These are phyloP conservation scores for Acanthococcus lagerstroemiae DNA, from an alignment of 2,888 invertebrate genomes.

Conservation along the genomic window DNA sequence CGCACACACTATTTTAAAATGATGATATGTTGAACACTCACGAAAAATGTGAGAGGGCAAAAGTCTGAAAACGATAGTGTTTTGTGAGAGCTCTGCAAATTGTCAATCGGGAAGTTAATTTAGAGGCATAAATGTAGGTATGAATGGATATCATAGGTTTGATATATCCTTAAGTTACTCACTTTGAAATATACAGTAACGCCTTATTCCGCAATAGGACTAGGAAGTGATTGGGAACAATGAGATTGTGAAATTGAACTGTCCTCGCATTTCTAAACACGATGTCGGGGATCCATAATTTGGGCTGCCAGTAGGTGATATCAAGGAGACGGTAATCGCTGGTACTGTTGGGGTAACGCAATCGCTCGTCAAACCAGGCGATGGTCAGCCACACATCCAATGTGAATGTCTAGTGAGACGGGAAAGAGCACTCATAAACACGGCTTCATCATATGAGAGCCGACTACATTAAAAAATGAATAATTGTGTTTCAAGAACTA, in stretches of 20 bases:
- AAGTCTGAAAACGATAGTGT: too few species aligned
- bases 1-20: too few species aligned
- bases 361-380: slow-evolving; percentile 11
- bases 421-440: too few species aligned
- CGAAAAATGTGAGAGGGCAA: too few species aligned
- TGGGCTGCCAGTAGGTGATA: neutral
- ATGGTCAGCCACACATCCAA: slow-evolving; percentile 12
- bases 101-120: too few species aligned
- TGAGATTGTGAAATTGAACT: slow-evolving; percentile 4
- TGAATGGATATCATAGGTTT: neutral
- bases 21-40: too few species aligned
- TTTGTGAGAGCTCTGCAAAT: too few species aligned
- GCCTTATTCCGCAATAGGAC: slow-evolving; percentile 2
- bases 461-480: too few species aligned
- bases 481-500: neutral
- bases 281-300: slow-evolving; percentile 12
- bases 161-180: neutral
- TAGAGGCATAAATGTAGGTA: neutral
- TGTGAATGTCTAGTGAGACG: slow-evolving; percentile 5
- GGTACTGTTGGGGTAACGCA: slow-evolving; percentile 5
- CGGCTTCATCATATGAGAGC: too few species aligned
- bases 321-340: slow-evolving; percentile 8
- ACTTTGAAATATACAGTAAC: slow-evolving; percentile 13
- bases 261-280: slow-evolving; percentile 20
- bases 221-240: slow-evolving; percentile 8